phyloP scores from a whole-genome alignment of 2,797 vertebrate genomes.

The Leptoclinus maculatus region DNA sequence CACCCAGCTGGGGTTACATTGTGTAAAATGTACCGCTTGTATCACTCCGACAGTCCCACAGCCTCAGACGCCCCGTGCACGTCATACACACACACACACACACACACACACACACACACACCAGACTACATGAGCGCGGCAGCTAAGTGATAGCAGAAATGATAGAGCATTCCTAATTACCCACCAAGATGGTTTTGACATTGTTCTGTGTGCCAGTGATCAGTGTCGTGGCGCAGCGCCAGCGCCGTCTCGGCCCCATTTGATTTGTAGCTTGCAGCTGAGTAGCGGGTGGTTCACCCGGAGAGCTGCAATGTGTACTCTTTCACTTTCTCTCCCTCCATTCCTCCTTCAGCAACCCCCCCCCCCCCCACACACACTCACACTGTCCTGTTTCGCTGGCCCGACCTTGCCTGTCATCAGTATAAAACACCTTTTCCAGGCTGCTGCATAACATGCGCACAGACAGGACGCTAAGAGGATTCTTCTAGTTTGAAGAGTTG shows the following conservation, averaged over 20 bases:
- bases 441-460: constrained; percentile 52
- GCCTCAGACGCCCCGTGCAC: neutral
- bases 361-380: neutral
- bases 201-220: constrained; percentile 77
- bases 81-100: constrained; percentile 23
- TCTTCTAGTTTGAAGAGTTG: constrained; percentile 27
- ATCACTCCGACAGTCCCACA: constrained; percentile 12
- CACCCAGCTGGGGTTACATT: constrained; percentile 39
- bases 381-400: constrained; percentile 59
- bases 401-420: constrained; percentile 74
- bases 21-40: constrained; percentile 36
- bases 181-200: constrained; percentile 80
- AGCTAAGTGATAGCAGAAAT: constrained; percentile 66
- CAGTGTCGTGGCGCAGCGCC: constrained; percentile 67
- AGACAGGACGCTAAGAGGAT: constrained; percentile 46
- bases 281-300: constrained; percentile 58
- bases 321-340: constrained; percentile 30
- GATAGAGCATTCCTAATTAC: constrained; percentile 80
- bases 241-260: constrained; percentile 68
- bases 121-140: constrained; percentile 19
- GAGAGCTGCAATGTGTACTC: constrained; percentile 63
- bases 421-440: constrained; percentile 68
- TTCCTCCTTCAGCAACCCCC: neutral
- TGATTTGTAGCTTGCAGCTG: constrained; percentile 78
- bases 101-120: constrained; percentile 31